phyloP scores from a whole-genome alignment of 1,140 invertebrate species.

The Yoshiicerus persimilis region DNA sequence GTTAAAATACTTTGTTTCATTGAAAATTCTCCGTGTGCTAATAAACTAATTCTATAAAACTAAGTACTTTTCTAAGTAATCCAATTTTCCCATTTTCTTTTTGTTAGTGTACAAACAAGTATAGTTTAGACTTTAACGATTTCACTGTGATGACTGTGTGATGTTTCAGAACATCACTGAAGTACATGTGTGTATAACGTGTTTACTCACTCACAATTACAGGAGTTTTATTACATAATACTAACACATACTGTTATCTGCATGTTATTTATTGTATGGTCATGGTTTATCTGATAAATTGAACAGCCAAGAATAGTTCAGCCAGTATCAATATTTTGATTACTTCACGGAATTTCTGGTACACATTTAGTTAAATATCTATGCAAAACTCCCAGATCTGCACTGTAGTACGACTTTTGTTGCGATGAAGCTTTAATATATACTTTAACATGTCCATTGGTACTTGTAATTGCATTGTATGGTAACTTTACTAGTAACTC shows the following conservation, averaged over 20 bases:
- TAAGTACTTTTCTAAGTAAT: too few relatives aligned
- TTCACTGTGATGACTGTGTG: constrained; percentile 18
- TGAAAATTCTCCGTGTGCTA: background rate
- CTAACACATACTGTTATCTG: too few relatives aligned
- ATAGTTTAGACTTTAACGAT: background rate
- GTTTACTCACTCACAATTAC: background rate
- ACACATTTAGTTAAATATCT: too few relatives aligned
- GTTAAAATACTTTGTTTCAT: too few relatives aligned
- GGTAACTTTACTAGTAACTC: too few relatives aligned
- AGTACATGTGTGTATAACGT: background rate
- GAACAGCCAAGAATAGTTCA: background rate
- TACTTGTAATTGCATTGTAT: too few relatives aligned
- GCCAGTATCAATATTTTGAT: background rate
- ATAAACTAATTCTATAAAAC: background rate
- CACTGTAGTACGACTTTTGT: background rate
- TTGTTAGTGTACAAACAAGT: background rate
- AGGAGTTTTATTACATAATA: background rate
- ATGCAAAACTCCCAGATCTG: too few relatives aligned
- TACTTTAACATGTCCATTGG: background rate
- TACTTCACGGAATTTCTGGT: background rate
- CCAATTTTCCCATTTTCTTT: background rate
- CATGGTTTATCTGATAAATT: background rate
- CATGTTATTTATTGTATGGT: background rate
- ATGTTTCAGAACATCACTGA: background rate
- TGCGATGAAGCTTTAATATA: background rate